Conservation (phyloP, 1,140 invertebrate species). For the Achroia grisella region DNA sequence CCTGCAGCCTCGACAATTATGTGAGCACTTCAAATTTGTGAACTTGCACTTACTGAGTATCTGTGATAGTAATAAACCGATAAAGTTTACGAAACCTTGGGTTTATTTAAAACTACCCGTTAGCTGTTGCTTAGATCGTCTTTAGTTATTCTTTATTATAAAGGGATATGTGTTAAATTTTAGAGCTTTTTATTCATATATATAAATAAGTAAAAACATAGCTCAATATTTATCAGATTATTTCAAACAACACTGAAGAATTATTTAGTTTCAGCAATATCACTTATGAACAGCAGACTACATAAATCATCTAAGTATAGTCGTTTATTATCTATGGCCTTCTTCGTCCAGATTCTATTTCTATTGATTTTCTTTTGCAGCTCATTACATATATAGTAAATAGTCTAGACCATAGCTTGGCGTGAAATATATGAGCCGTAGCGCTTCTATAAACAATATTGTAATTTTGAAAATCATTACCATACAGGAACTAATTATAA, state of each 20-base stretch:
- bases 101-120: background rate
- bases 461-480: constrained; percentile 25
- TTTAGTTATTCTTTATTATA: too few relatives aligned
- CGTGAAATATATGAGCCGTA: constrained; percentile 31
- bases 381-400: constrained; percentile 20
- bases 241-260: too few relatives aligned
- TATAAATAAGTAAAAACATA: too few relatives aligned
- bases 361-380: constrained; percentile 7
- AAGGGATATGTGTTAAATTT: too few relatives aligned
- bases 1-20: constrained; percentile 2
- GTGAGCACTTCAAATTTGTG: constrained; percentile 4
- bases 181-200: too few relatives aligned
- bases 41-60: constrained; percentile 12
- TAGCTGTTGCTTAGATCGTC: background rate
- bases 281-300: too few relatives aligned
- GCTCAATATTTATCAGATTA: too few relatives aligned
- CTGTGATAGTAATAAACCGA: background rate
- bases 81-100: background rate
- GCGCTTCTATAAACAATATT: constrained; percentile 37
- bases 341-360: too few relatives aligned
- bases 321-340: too few relatives aligned
- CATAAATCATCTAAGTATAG: too few relatives aligned
- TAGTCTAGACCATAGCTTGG: constrained; percentile 8
- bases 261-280: too few relatives aligned
- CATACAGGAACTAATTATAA: constrained; percentile 27